Evolutionary conservation across 2,797 vertebrate species (phyloP).

Genomic region (Okamejei kenojei): DNA sequence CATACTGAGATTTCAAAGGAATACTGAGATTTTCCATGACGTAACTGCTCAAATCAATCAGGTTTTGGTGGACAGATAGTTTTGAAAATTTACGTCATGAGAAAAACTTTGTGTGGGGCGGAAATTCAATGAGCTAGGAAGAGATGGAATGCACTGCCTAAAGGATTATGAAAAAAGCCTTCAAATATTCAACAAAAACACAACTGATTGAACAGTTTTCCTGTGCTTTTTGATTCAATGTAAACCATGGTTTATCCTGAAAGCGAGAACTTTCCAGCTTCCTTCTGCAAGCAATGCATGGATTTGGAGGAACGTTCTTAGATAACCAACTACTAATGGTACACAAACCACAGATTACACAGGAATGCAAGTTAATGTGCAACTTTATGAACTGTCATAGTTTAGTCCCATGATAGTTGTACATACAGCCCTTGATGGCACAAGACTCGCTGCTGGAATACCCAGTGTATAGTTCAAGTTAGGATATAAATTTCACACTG

Average conservation of each 20-base stretch:
- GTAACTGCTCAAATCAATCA: too few relatives aligned
- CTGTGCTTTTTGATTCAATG: not conserved
- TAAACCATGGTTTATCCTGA: not conserved
- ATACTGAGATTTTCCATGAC: not conserved
- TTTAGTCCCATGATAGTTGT: not conserved
- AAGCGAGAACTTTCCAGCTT: not conserved
- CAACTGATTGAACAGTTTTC: not conserved
- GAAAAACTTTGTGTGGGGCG: not conserved
- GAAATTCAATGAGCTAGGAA: not conserved
- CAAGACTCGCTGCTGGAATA: too few relatives aligned
- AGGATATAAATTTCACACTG: not conserved
- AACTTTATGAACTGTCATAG: not conserved
- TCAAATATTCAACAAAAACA: not conserved
- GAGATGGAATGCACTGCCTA: not conserved
- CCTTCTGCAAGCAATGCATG: not conserved
- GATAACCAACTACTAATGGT: not conserved
- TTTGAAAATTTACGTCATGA: not conserved
- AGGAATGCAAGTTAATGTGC: not conserved
- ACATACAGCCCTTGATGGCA: too few relatives aligned
- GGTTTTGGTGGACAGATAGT: not conserved
- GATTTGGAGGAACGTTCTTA: not conserved
- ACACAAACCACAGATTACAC: not conserved
- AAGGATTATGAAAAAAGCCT: not conserved
- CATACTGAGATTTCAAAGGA: too few relatives aligned
- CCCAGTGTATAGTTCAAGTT: too few relatives aligned